Base-by-base conservation (phyloP, 2,888 invertebrate genomes). In the Himalopsyche tibetana region DNA sequence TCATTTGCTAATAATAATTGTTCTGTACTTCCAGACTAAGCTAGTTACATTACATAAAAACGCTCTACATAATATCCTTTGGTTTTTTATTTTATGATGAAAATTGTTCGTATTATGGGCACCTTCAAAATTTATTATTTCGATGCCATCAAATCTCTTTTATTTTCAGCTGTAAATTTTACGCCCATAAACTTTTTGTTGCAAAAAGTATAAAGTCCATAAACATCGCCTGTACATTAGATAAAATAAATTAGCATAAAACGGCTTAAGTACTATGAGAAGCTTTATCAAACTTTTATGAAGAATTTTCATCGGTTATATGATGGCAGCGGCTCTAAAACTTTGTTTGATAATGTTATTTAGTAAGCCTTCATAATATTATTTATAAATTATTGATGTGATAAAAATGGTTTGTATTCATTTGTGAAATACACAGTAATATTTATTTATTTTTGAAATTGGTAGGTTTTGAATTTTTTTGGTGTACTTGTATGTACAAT, bases 221-320 rank as follows among this genome's bases (percentile, higher is more conserved):
- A 84, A 84, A 84, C 63, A 80, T 80, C 56, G 56, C 81, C 36
- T 84, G 84, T 55, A 81, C 84, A 81, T 40, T 56, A 40, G 45
- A 80, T 84, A 80, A 84, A 80, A 84, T 84, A 63, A 84, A 63
- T 84, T 84, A 84, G 84, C 84, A 81, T 84, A 84, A 84, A 84
- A 80, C 74, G 74, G 15, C 36, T 74, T 74, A 74, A 74, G 74
- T 74, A 74, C 74, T 74, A 74, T 74, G 74, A 74, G 74, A 74
- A 74, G 74, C 74, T 74, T 74, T 74, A 74, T 74, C 74, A 74
- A 74, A 74, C 74, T 74, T 74, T 74, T 74, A 74, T 74, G 74
- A 74, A 36, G 74, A 74, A 36, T 74, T 63, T 74, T 36, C 74
- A 74, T 74, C 38, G 74, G 36, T 74, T 74, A 74, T 38, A 74